These are phyloP conservation scores for Nerophis ophidion DNA, from an alignment of 2,113 vertebrate genomes.

Conservation along the genomic window DNA sequence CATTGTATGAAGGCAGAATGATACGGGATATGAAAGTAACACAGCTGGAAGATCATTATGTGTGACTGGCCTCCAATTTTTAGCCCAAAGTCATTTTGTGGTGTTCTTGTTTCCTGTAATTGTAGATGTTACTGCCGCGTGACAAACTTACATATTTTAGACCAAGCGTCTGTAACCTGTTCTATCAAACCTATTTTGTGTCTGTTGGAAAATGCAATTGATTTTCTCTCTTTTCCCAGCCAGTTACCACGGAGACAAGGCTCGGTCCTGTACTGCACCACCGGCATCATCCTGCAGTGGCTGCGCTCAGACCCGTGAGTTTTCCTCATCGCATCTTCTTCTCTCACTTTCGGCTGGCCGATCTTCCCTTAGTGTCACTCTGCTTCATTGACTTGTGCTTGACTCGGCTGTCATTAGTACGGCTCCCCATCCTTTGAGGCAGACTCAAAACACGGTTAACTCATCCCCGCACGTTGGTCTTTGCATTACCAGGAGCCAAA, in stretches of 20 bases:
- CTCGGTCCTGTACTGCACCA: constrained; percentile 94
- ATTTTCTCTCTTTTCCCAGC: constrained; percentile 54
- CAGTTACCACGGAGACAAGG: constrained; percentile 95
- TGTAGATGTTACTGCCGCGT: background rate
- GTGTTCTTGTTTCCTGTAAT: background rate
- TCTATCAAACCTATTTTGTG: constrained; percentile 6
- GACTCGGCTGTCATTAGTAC: constrained; percentile 40
- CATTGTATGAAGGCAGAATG: constrained; percentile 1
- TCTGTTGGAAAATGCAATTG: constrained; percentile 12
- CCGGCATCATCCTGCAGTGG: constrained; percentile 97
- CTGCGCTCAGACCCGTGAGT: constrained; percentile 95
- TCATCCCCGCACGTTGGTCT: constrained; percentile 29
- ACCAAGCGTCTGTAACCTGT: background rate
- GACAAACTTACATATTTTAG: background rate
- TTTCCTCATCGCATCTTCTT: constrained; percentile 1
- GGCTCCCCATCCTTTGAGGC: constrained; percentile 21
- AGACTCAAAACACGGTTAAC: constrained; percentile 31
- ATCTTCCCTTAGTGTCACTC: constrained; percentile 11
- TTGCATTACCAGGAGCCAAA: constrained; percentile 33
- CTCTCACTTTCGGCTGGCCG: constrained; percentile 8
- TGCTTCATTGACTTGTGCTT: constrained; percentile 28
- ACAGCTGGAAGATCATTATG: constrained; percentile 3
- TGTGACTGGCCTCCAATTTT: background rate
- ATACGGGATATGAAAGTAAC: constrained; percentile 1
- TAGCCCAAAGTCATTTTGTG: background rate